Evolutionary conservation across 2,888 invertebrate genomes (phyloP), one percentile per base, ranked within the genome.

Genomic region (Volucella inanis): DNA sequence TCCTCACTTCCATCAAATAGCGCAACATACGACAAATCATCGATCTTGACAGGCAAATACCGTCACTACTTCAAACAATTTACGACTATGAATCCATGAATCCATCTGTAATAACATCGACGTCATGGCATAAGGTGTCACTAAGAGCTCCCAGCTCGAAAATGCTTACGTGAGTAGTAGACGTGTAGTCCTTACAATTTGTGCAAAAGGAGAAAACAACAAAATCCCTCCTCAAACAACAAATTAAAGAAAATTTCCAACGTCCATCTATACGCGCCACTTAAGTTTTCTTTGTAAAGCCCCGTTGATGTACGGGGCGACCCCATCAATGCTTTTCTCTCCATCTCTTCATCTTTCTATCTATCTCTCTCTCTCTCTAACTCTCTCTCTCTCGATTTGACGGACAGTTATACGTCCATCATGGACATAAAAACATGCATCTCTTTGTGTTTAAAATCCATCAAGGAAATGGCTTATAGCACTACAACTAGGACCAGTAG

Each of bases 341-440:
- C 45, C 54, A 59, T 55, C 78, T 74, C 49, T 68, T 61, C 59
- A 22, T 22, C 68, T 76, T 61, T 49, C 57, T 55, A n/a, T n/a
- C n/a, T n/a, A n/a, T n/a, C 78, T 78, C 43, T 68, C 61, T 64
- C 68, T 76, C 67, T 54, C 52, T 31, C 80, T n/a, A n/a, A n/a
- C 78, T 78, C 43, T 68, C 61, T 64, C 68, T 76, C 67, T 54
- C 52, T 31, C 80, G 57, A 76, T 85, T 85, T 85, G 84, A 85
- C 84, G 67, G 84, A 80, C 84, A 85, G 80, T 71, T 67, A 80
- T 70, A 54, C 43, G 68, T 59, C 70, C 67, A 57, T 50, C 64
- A 57, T 59, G 47, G 64, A 84, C 79, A 84, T 70, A 84, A 84
- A 84, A 84, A 79, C 83, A 79, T 75, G 74, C 74, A 84, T 70